These are phyloP conservation scores for Tetanocera ferruginea DNA, from an alignment of 2,888 invertebrate genomes.

Conservation along the genomic window DNA sequence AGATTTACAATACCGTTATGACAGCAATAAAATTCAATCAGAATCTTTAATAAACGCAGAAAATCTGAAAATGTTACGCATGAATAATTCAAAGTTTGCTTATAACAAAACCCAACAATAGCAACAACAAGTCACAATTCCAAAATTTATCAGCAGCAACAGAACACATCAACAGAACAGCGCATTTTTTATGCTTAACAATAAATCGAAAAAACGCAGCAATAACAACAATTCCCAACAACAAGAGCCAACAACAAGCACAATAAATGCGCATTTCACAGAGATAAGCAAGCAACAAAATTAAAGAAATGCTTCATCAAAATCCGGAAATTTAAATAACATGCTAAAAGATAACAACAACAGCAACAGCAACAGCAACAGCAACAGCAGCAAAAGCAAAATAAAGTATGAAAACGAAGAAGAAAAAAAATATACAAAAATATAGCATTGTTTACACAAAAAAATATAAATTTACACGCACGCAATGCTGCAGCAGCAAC, in stretches of 20 bases:
- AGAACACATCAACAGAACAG: too few species aligned
- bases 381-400: not conserved
- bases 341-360: not conserved
- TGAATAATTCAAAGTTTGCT: not conserved
- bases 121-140: not conserved
- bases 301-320: conserved; percentile 35
- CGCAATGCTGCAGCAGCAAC: not conserved
- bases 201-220: not conserved
- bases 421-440: not conserved
- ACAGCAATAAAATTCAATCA: not conserved
- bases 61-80: not conserved
- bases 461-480: conserved; percentile 4
- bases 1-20: not conserved
- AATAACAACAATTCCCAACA: conserved; percentile 13
- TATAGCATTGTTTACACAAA: conserved; percentile 7
- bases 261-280: conserved; percentile 1
- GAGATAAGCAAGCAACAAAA: not conserved
- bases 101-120: not conserved
- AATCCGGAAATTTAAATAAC: conserved; percentile 50
- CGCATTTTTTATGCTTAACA: not conserved
- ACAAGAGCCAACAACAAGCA: not conserved
- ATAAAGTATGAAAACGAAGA: not conserved
- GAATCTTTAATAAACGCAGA: not conserved
- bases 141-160: not conserved
- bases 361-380: not conserved